Evolutionary conservation across 2,113 vertebrate genomes (phyloP).

Genomic region (Jacana jacana): DNA sequence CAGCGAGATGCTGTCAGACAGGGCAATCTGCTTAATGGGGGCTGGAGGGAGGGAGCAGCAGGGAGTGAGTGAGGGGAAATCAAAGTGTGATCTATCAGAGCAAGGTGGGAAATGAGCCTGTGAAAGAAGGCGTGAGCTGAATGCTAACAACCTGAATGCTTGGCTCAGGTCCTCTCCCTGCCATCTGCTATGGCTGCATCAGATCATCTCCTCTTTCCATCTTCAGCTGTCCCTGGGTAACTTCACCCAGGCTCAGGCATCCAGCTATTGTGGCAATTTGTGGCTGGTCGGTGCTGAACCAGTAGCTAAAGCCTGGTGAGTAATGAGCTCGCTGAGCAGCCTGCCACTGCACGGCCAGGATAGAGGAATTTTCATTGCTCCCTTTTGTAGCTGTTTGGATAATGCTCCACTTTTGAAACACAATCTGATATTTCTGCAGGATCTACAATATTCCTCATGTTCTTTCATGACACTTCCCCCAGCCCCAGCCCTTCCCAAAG

Average conservation of each 20-base stretch:
- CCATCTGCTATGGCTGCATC: background rate
- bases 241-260: background rate
- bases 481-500: background rate
- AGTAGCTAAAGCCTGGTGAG: background rate
- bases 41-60: background rate
- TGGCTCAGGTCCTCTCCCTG: background rate
- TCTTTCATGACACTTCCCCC: background rate
- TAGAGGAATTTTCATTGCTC: background rate
- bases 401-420: background rate
- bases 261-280: background rate
- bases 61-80: background rate
- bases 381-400: background rate
- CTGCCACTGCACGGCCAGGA: background rate
- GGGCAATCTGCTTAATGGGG: background rate
- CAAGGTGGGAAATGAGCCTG: background rate
- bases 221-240: background rate
- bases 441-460: background rate
- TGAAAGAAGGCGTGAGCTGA: background rate
- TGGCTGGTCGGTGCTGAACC: background rate
- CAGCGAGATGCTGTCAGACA: background rate
- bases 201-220: background rate
- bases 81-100: background rate
- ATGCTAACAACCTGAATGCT: background rate
- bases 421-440: background rate
- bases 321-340: accelerated